phyloP scores from a whole-genome alignment of 2,113 vertebrate genomes.

The Poeciliopsis turrubarensis region DNA sequence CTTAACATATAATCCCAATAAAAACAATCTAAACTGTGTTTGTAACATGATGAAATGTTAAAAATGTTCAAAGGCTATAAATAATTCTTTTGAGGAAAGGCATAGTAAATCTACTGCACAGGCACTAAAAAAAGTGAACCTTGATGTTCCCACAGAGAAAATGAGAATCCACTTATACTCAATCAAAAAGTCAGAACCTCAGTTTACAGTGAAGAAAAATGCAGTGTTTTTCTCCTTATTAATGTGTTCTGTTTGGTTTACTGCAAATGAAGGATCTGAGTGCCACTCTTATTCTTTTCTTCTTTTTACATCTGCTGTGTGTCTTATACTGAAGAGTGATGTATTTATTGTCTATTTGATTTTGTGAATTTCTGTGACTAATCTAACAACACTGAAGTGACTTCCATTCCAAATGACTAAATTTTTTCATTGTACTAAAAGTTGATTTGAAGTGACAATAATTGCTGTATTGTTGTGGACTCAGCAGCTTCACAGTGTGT shows the following conservation, averaged over 20 bases:
- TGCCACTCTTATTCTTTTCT: conserved; percentile 72
- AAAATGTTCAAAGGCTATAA: background rate
- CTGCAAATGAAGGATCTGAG: conserved; percentile 73
- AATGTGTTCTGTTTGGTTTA: conserved; percentile 68
- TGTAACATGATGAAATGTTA: background rate
- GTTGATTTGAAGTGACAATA: conserved; percentile 32
- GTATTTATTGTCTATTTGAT: conserved; percentile 80
- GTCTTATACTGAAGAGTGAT: conserved; percentile 78
- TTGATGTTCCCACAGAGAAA: conserved; percentile 20
- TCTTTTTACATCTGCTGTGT: conserved; percentile 74
- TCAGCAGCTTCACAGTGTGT: conserved; percentile 77
- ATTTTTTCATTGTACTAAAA: conserved; percentile 53
- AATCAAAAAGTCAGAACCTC: conserved; percentile 37
- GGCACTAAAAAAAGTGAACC: conserved; percentile 17
- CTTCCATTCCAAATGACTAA: conserved; percentile 85
- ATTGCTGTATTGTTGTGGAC: conserved; percentile 81
- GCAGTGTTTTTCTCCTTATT: conserved; percentile 59
- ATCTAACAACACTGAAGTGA: conserved; percentile 84
- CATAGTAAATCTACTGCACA: conserved; percentile 10
- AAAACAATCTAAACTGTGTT: background rate
- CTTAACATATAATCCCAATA: background rate
- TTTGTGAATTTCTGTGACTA: conserved; percentile 82
- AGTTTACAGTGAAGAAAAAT: conserved; percentile 37
- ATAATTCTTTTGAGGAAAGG: background rate
- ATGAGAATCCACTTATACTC: conserved; percentile 43